Evolutionary conservation across 2,888 invertebrate species (phyloP), one percentile per base, ranked within the genome.

Genomic region (Parochlus steinenii): DNA sequence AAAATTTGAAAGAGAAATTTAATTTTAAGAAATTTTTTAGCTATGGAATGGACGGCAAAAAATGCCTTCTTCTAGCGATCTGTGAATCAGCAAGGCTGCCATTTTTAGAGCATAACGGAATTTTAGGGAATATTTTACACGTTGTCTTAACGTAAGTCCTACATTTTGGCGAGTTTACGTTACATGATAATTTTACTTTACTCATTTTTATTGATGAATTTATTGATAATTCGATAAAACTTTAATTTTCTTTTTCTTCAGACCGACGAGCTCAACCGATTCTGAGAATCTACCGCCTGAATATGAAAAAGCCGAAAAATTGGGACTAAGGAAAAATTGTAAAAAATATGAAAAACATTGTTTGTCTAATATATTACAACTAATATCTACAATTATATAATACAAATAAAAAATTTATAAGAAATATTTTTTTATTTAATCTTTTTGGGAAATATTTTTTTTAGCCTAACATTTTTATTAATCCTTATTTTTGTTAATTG

Each of bases 301-400:
- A 19, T 37, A 31, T 15, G 12, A 19, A 7, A 37, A 29, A 20
- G 37, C 37, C 2, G 37, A 37, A 31, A 8, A 1, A 2, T 4
- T 14, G 4, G 37, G 37, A 8, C 10, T 25, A 4, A 5, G 15
- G 5, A 24, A 24, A 7, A 19, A 31, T 15, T 37, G 37, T 26
- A 14, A 3, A 10, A 37, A 37, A 19, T 37, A 37, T 26, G 31
- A 37, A 31, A 24, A 31, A 11, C 10, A 17, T 8, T 37, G 37
- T 14, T 31, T 31, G 18, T 25, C 31, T 5, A 18, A 37, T 31
- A 6, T 37, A 15, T 22, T 37, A 8, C 12, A 18, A 20, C 23
- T 31, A 12, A 15, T 37, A 8, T 31, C 37, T 14, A 31, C 12
- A 29, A 37, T 37, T 20, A 11, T 26, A 16, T 26, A 33, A 26